Conservation (phyloP, 2,113 vertebrate genomes). For the Plectropomus leopardus region DNA sequence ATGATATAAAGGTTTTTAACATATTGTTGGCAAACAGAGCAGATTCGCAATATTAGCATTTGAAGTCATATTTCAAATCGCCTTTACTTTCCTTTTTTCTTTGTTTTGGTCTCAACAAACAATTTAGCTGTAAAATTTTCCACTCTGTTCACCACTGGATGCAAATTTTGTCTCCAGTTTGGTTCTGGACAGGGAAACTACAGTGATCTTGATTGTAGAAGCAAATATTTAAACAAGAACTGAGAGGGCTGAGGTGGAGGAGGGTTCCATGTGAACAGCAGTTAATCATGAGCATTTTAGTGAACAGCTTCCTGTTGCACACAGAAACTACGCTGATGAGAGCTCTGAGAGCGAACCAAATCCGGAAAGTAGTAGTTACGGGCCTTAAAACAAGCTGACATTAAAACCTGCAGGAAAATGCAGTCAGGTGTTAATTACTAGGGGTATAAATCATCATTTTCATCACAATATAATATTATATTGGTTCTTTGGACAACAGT, state of each 20-base stretch:
- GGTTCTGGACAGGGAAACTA: not conserved
- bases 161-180: not conserved
- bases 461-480: no score
- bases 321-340: not conserved
- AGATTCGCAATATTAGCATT: not conserved
- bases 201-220: not conserved
- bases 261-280: no score
- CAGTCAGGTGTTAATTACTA: conserved; percentile 2
- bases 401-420: not conserved
- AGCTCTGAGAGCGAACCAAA: not conserved
- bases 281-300: no score
- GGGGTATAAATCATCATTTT: no score
- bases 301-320: not conserved
- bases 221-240: no score
- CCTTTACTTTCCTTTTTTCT: not conserved
- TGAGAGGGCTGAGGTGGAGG: no score
- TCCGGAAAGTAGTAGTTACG: not conserved
- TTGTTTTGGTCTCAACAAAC: not conserved
- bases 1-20: not conserved
- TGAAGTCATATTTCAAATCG: no score
- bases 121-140: not conserved
- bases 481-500: no score
- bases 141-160: not conserved
- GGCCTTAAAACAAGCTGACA: not conserved
- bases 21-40: not conserved